A percentile compares a stretch with the other conserved stretches of the same genome.
phyloP scores from a whole-genome alignment of 2,113 vertebrate genomes.

The Suricata suricatta region DNA sequence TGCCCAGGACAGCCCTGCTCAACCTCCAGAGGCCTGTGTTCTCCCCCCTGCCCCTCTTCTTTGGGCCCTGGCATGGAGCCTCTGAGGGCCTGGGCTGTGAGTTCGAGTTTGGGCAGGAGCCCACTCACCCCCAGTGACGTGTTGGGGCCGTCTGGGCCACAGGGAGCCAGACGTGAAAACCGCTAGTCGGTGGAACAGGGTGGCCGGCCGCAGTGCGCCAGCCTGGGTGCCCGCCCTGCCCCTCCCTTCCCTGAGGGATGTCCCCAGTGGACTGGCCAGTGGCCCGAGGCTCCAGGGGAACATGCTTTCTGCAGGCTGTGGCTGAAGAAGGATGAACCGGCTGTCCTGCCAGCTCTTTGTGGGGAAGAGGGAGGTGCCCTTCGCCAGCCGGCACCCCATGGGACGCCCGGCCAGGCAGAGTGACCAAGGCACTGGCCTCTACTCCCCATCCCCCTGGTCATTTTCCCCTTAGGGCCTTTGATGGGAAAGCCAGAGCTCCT shows the following conservation, averaged over 20 bases:
- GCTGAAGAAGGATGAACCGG: slow-evolving; percentile 25
- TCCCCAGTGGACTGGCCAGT: slow-evolving; percentile 66
- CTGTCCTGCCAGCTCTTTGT: slow-evolving; percentile 71
- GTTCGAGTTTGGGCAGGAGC: slow-evolving; percentile 47
- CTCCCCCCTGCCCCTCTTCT: background rate
- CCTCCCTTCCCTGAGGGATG: slow-evolving; percentile 50
- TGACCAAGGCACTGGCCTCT: background rate
- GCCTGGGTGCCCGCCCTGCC: slow-evolving; percentile 40
- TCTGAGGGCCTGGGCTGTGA: background rate
- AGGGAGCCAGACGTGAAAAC: slow-evolving; percentile 70
- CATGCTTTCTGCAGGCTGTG: slow-evolving; percentile 53
- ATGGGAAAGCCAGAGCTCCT: slow-evolving; percentile 12
- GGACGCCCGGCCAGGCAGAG: slow-evolving; percentile 1
- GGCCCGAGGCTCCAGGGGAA: slow-evolving; percentile 43
- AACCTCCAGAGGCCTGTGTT: background rate
- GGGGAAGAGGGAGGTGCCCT: slow-evolving; percentile 51
- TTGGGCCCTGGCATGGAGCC: background rate
- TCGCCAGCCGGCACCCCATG: background rate
- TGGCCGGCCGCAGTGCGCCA: slow-evolving; percentile 50
- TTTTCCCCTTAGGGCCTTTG: slow-evolving; percentile 3
- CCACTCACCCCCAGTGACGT: background rate
- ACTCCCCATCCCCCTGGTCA: background rate
- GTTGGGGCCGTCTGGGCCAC: slow-evolving; percentile 52
- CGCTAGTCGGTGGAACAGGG: slow-evolving; percentile 17
- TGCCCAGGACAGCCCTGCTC: background rate